Evolutionary conservation across 2,797 vertebrate species (phyloP).

Genomic region (Scolopax rusticola): DNA sequence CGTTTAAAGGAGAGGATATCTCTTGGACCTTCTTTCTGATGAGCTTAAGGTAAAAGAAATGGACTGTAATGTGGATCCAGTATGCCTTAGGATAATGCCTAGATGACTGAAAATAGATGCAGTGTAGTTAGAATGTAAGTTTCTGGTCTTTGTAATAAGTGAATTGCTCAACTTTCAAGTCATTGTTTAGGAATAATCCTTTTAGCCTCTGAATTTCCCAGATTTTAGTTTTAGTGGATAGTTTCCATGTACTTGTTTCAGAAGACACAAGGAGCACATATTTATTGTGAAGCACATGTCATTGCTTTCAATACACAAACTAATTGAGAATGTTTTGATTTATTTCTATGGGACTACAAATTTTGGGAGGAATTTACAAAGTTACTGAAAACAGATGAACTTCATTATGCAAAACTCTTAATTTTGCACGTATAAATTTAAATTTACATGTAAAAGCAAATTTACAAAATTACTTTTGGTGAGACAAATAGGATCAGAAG

Average conservation of each 20-base stretch:
- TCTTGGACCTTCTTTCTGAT: not conserved
- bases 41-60: not conserved
- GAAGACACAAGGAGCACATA: not conserved
- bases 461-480: not conserved
- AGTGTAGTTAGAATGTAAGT: not conserved
- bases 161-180: not conserved
- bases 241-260: not conserved
- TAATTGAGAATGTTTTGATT: not conserved
- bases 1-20: not conserved
- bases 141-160: not conserved
- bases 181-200: not conserved
- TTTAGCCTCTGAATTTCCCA: not conserved
- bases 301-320: not conserved
- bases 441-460: not conserved
- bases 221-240: not conserved
- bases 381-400: not conserved
- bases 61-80: not conserved
- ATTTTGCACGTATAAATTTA: not conserved
- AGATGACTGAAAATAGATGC: not conserved
- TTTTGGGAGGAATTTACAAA: not conserved
- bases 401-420: rapidly evolving
- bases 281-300: not conserved
- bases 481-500: not conserved
- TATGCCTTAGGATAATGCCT: not conserved
- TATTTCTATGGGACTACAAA: not conserved